phyloP scores from a whole-genome alignment of 2,888 invertebrate genomes.

The Dryobota labecula region DNA sequence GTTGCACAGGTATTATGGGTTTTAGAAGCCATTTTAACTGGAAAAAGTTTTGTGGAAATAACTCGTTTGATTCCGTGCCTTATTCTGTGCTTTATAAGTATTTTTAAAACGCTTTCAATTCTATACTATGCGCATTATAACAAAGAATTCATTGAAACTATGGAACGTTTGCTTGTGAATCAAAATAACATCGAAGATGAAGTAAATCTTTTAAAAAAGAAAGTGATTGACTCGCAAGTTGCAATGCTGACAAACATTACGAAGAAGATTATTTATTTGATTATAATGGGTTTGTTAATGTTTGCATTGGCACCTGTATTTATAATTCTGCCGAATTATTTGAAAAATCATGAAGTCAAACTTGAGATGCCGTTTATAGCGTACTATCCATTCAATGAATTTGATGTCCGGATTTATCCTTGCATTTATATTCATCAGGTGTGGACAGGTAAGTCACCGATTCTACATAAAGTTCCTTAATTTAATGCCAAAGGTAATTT shows the following conservation, averaged over 20 bases:
- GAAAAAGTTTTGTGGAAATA: slow-evolving; percentile 52
- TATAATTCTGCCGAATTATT: slow-evolving; percentile 30
- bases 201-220: slow-evolving; percentile 26
- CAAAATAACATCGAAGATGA: slow-evolving; percentile 14
- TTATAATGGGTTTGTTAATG: slow-evolving; percentile 28
- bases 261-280: slow-evolving; percentile 20
- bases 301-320: slow-evolving; percentile 39
- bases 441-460: slow-evolving; percentile 35
- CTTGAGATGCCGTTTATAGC: slow-evolving; percentile 52
- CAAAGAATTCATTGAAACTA: slow-evolving; percentile 40
- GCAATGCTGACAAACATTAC: slow-evolving; percentile 29
- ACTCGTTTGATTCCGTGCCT: slow-evolving; percentile 51
- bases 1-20: slow-evolving; percentile 34
- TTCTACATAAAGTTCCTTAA: not conserved
- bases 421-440: slow-evolving; percentile 48
- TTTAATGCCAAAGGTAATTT: not conserved
- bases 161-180: slow-evolving; percentile 32
- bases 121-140: slow-evolving; percentile 38
- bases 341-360: slow-evolving; percentile 28
- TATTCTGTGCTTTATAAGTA: slow-evolving; percentile 26
- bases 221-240: slow-evolving; percentile 36
- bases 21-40: slow-evolving; percentile 30
- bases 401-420: slow-evolving; percentile 41
- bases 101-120: slow-evolving; percentile 36
- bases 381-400: slow-evolving; percentile 53